A percentile compares a stretch with the other conserved stretches of the same genome.
phyloP scores from a whole-genome alignment of 2,797 vertebrate species.

The Cichlasoma orientale region DNA sequence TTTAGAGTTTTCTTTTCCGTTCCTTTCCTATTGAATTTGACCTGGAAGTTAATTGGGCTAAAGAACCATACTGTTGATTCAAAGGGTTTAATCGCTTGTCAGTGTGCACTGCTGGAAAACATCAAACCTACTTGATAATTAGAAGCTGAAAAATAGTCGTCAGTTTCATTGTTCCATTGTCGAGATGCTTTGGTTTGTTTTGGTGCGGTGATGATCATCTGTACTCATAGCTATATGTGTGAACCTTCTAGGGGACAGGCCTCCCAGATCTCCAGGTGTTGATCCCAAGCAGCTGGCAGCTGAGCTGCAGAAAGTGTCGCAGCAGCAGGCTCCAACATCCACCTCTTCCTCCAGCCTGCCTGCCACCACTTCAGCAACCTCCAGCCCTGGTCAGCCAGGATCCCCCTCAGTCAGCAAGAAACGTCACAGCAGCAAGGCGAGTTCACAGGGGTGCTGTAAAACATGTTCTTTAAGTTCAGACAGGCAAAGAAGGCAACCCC shows the following conservation, averaged over 20 bases:
- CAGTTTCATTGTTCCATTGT: background rate
- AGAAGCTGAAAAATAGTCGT: too few relatives aligned
- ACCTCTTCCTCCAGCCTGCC: slow-evolving; percentile 77
- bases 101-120: background rate
- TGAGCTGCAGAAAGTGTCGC: slow-evolving; percentile 95
- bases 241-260: slow-evolving; percentile 85
- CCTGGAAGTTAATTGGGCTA: background rate
- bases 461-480: background rate
- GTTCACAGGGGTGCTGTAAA: background rate
- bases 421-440: slow-evolving; percentile 87
- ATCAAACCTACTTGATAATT: too few relatives aligned
- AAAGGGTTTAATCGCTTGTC: background rate
- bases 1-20: background rate
- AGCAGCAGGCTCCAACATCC: slow-evolving; percentile 87
- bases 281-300: slow-evolving; percentile 96
- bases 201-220: background rate
- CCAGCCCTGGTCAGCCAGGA: slow-evolving; percentile 94
- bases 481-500: background rate
- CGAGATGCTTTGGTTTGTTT: background rate
- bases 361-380: slow-evolving; percentile 86
- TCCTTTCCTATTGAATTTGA: background rate
- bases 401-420: slow-evolving; percentile 97
- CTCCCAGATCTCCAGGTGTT: slow-evolving; percentile 91
- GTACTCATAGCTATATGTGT: slow-evolving; percentile 9
- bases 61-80: background rate